Evolutionary conservation across 2,113 vertebrate species (phyloP).

Genomic region (Pao palembangensis): DNA sequence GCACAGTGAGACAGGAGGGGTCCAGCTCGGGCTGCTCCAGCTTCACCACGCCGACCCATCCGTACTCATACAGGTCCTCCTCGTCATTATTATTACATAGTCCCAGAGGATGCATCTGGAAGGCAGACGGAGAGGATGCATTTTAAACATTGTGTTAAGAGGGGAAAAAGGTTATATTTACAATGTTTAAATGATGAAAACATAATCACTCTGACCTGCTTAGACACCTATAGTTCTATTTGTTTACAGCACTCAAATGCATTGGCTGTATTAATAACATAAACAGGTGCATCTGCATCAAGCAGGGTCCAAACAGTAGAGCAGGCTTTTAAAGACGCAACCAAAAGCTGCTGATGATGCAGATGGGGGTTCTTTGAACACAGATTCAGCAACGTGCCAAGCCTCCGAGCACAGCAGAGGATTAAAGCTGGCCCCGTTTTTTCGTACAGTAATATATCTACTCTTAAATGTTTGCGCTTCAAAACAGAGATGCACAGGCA

Average conservation of each 20-base stretch:
- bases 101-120: slow-evolving; percentile 95
- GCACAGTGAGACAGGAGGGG: slow-evolving; percentile 93
- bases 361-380: no score
- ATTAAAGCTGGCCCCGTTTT: slow-evolving; percentile 18
- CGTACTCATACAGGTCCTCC: slow-evolving; percentile 95
- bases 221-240: slow-evolving; percentile 17
- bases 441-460: neutral
- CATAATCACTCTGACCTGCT: slow-evolving; percentile 28
- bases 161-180: neutral
- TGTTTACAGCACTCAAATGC: slow-evolving; percentile 28
- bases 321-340: slow-evolving; percentile 12
- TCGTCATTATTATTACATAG: slow-evolving; percentile 97
- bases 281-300: no score
- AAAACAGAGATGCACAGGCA: neutral
- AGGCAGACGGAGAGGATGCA: slow-evolving; percentile 12
- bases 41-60: slow-evolving; percentile 99
- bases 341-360: neutral
- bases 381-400: neutral
- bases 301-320: neutral
- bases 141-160: neutral
- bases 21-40: slow-evolving; percentile 95
- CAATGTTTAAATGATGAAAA: slow-evolving; percentile 5
- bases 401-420: slow-evolving; percentile 2
- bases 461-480: slow-evolving; percentile 3
- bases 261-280: slow-evolving; percentile 13